Evolutionary conservation across 2,797 vertebrate genomes (phyloP).

Genomic region (Setipinna tenuifilis): DNA sequence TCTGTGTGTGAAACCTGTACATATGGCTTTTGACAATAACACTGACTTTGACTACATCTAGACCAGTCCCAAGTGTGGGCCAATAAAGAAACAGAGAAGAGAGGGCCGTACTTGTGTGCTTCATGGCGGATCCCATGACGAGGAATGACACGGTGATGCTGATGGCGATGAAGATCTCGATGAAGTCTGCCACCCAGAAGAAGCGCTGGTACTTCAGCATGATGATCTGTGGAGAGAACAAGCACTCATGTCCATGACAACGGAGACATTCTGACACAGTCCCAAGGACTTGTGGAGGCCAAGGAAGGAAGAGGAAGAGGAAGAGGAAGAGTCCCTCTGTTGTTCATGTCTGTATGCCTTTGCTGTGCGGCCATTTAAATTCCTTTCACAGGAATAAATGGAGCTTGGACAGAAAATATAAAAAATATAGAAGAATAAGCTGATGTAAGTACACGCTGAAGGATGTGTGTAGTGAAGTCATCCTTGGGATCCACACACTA

Average conservation of each 20-base stretch:
- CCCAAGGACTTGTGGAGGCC: not conserved
- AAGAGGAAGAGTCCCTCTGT: not conserved
- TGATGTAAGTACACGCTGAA: too few species aligned
- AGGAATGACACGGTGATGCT: constrained; percentile 75
- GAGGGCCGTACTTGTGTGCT: constrained; percentile 68
- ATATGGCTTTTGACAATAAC: too few species aligned
- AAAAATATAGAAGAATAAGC: too few species aligned
- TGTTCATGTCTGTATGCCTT: not conserved
- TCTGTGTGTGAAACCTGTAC: too few species aligned
- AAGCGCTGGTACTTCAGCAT: constrained; percentile 65
- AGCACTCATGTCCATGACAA: not conserved
- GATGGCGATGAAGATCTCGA: constrained; percentile 75
- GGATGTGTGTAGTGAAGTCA: not conserved
- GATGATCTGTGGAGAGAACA: constrained; percentile 66
- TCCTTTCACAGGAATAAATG: too few species aligned
- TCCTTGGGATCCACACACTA: not conserved
- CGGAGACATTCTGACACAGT: not conserved
- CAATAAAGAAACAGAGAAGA: not conserved
- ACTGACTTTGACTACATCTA: not conserved
- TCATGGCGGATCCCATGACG: constrained; percentile 77
- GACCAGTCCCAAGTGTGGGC: not conserved
- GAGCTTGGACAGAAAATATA: too few species aligned
- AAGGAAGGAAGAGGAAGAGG: not conserved
- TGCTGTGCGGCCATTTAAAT: not conserved
- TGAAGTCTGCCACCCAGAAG: constrained; percentile 72